Conservation (phyloP, 23 tunicate species). For the Trididemnum nubilum region DNA sequence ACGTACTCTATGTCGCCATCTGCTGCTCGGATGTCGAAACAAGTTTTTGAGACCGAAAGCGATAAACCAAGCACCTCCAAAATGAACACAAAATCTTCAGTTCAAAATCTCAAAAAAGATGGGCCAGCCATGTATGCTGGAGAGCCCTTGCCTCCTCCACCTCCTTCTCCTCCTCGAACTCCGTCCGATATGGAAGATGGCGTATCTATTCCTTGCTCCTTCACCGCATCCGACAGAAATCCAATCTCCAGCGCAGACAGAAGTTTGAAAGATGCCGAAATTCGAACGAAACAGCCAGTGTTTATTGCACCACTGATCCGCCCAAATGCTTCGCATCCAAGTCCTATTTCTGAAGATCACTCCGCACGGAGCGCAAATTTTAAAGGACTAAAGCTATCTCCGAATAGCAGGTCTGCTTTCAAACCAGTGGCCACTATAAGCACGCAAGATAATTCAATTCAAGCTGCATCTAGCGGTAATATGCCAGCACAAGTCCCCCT, state of each 20-base stretch:
- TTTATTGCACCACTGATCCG: slow-evolving; percentile 23
- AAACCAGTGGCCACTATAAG: slow-evolving; percentile 35
- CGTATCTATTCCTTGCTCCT: background rate
- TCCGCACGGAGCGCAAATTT: background rate
- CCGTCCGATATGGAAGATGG: slow-evolving; percentile 24
- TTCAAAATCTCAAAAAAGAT: background rate
- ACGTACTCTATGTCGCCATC: slow-evolving; percentile 29
- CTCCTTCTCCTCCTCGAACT: slow-evolving; percentile 36
- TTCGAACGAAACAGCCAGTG: background rate
- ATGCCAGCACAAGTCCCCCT: background rate
- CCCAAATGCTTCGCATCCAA: slow-evolving; percentile 29
- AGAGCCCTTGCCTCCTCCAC: slow-evolving; percentile 43
- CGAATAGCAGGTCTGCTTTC: slow-evolving; percentile 41
- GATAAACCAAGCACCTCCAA: too few relatives aligned
- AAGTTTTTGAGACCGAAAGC: slow-evolving; percentile 1
- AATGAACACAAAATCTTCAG: background rate
- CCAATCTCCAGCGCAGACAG: background rate
- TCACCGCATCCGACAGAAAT: background rate
- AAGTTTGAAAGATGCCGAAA: background rate
- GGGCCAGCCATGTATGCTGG: background rate
- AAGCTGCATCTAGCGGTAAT: background rate
- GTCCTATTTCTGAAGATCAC: background rate
- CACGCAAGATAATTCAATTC: background rate
- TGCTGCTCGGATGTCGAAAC: slow-evolving; percentile 24
- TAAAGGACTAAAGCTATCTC: slow-evolving; percentile 34